Evolutionary conservation across 1,140 invertebrate species (phyloP), one percentile per base, ranked within the genome.

Genomic region (Sminthurides bifidus): DNA sequence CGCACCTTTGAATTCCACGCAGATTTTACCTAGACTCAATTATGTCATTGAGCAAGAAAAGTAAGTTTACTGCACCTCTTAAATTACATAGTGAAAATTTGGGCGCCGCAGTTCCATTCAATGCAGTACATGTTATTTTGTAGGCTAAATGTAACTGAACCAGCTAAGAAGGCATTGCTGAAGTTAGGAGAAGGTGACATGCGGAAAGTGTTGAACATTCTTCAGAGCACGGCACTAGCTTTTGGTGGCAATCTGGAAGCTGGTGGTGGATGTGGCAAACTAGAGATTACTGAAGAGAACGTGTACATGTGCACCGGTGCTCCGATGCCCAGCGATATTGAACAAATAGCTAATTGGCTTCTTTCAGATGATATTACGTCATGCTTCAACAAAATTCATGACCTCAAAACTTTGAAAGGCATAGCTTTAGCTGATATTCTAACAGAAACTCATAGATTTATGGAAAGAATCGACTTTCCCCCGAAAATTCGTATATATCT

Each of bases 271-370:
- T 33, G 83, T 71, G 82, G 85, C 64, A 72, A 77, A 58, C 37
- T 49, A 2, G 35, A 49, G 14, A 31, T 64, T 12, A 61, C 52
- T 12, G 41, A 41, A 74, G 81, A 92, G 57, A 89, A 83, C 71
- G 92, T 98, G 2, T 98, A 98, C 70, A 81, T 81, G 3, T 98
- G 94, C 73, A 91, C 97, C 19, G 95, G 94, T 0, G 93, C 98
- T 74, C 95, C 95, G 8, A 72, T 92, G 27, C 81, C 85, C 55
- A 75, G 79, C 33, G 93, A 98, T 70, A 92, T 98, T 65, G 83
- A 85, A 67, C 83, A 80, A 66, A 92, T 96, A 61, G 72, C 93
- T 12, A 83, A 85, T 67, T 92, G 87, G 81, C 73, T 96, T 60
- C 73, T 97, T 1, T 94, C 92, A 68, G 85, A 92, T 62, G 77